These are phyloP conservation scores for Littorina saxatilis DNA, from an alignment of 1,140 invertebrate genomes.

Conservation along the genomic window DNA sequence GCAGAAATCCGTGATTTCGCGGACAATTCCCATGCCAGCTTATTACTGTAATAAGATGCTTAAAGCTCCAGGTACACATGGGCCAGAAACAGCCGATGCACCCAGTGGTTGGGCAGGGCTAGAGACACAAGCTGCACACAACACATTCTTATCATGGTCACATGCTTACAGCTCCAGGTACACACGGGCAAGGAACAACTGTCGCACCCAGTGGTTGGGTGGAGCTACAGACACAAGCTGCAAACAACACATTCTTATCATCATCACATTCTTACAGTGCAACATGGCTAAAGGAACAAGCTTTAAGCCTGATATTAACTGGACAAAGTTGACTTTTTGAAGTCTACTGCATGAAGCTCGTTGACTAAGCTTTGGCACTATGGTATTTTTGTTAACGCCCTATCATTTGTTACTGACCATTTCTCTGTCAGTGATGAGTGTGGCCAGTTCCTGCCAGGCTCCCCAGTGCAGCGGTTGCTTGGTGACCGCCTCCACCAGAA, in stretches of 20 bases:
- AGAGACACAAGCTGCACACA: slow-evolving; percentile 81
- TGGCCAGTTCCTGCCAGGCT: slow-evolving; percentile 94
- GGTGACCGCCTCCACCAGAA: slow-evolving; percentile 87
- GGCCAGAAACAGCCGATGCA: slow-evolving; percentile 94
- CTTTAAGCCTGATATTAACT: too few relatives aligned
- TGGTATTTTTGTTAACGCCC: too few relatives aligned
- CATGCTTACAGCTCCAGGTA: slow-evolving; percentile 85
- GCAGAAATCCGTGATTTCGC: too few relatives aligned
- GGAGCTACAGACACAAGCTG: slow-evolving; percentile 83
- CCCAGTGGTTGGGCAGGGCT: slow-evolving; percentile 92
- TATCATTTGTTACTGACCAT: slow-evolving; percentile 76
- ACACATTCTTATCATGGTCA: too few relatives aligned
- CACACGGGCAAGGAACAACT: slow-evolving; percentile 93
- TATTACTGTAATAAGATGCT: background rate
- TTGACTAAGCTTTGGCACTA: too few relatives aligned
- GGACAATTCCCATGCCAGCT: too few relatives aligned
- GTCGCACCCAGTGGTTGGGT: slow-evolving; percentile 95
- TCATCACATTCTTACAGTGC: too few relatives aligned
- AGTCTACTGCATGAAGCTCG: too few relatives aligned
- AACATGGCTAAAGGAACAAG: too few relatives aligned
- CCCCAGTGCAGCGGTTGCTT: slow-evolving; percentile 92
- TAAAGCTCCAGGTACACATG: slow-evolving; percentile 91
- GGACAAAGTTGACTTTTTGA: too few relatives aligned
- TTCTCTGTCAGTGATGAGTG: slow-evolving; percentile 88
- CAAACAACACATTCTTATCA: too few relatives aligned